Base-by-base conservation (phyloP, 1,140 invertebrate genomes). In the Nymphalis io region DNA sequence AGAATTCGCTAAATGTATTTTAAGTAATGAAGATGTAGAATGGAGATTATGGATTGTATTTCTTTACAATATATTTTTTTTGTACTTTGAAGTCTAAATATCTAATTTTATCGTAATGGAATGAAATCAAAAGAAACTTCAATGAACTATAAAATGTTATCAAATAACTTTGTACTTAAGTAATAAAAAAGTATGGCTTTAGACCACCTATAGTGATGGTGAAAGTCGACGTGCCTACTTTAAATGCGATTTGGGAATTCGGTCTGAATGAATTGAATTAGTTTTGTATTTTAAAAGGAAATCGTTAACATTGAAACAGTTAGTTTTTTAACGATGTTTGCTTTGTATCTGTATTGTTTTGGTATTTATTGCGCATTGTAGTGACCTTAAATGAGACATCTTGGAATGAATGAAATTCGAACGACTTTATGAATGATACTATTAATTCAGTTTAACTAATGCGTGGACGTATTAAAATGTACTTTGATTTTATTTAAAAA, bases 81-180 rank as follows among this genome's bases (percentile, higher is more conserved):
- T 27, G 15, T 27, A 27, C 23, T 27, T 27, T 21, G 51, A 33
- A 55, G 15, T 27, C 21, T 27, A 55, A 55, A n/a, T 55, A 11
- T 15, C 13, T 10, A 27, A 15, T 21, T 55, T 55, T 55, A 55
- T 55, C 51, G 44, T 66, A 83, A 85, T 84, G 80, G 75, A 77
- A 68, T 61, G 70, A 75, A 82, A 73, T 78, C 70, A 72, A 79
- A 76, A 70, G 46, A 72, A 67, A 51, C 72, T 70, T 79, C 74
- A 69, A 57, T 76, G 75, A 73, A 82, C 79, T 80, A 84, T 85
- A 87, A 87, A 85, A 80, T 16, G 72, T 79, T 85, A 85, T 85
- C 82, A 76, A 76, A 72, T 53, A 59, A 64, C 67, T 75, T 76
- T 76, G 75, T 63, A 42, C 58, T 62, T 38, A 71, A 66, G 72